A percentile compares a stretch with the other conserved stretches of the same genome.
Conservation (phyloP, 2,888 invertebrate genomes). For the Pomacea canaliculata region DNA sequence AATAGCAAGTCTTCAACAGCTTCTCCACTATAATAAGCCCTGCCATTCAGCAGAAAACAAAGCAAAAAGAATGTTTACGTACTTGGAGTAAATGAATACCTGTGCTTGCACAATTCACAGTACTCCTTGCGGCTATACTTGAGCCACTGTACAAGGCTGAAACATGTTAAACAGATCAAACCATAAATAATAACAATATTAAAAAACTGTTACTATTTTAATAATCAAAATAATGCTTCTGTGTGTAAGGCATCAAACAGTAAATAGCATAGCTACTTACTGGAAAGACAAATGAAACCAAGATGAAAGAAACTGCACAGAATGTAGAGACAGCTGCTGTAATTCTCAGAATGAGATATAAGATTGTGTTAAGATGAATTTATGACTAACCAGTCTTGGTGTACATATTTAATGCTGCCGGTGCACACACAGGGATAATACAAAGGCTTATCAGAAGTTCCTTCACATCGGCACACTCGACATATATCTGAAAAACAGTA, state of each 20-base stretch:
- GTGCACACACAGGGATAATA: constrained; percentile 99
- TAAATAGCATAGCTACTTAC: no score
- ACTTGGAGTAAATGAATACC: constrained; percentile 97
- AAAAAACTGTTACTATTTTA: no score
- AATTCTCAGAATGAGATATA: no score
- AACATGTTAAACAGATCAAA: constrained; percentile 29
- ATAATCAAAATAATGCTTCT: no score
- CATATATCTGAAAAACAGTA: constrained; percentile 80
- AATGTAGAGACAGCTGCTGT: no score
- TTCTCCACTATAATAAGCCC: no score
- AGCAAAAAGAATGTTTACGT: constrained; percentile 51
- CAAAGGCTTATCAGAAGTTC: constrained; percentile 88
- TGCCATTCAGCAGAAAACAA: no score
- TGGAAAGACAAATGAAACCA: no score
- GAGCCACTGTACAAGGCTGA: constrained; percentile 96
- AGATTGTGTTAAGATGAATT: background rate
- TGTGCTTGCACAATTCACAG: constrained; percentile 97
- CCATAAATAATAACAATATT: no score
- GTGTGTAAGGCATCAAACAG: no score
- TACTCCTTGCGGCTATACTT: constrained; percentile 98
- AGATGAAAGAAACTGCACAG: no score
- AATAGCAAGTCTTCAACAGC: no score
- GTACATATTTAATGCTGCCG: constrained; percentile 98
- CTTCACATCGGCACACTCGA: constrained; percentile 97
- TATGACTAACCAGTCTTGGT: constrained; percentile 83